These are phyloP conservation scores for Pimpla rufipes DNA, from an alignment of 2,888 invertebrate species.

Conservation along the genomic window DNA sequence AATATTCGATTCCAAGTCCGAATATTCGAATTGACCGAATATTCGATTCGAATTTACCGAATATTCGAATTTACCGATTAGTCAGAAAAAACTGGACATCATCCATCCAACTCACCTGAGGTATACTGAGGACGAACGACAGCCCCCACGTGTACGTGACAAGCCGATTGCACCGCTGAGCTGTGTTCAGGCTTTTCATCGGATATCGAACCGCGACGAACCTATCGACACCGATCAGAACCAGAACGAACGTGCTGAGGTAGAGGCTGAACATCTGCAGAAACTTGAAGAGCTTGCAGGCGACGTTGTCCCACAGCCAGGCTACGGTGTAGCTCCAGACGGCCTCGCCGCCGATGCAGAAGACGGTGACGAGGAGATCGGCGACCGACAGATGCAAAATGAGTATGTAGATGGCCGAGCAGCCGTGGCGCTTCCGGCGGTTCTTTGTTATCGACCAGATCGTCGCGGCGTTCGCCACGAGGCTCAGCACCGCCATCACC, in stretches of 20 bases:
- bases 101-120: slow-evolving; percentile 90
- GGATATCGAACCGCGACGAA: slow-evolving; percentile 94
- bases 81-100: too few relatives aligned
- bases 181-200: slow-evolving; percentile 88
- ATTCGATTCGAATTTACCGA: too few relatives aligned
- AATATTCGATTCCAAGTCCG: too few relatives aligned
- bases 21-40: too few relatives aligned
- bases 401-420: slow-evolving; percentile 91
- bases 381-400: slow-evolving; percentile 94
- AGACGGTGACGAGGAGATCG: slow-evolving; percentile 92
- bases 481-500: slow-evolving; percentile 90
- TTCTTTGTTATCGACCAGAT: slow-evolving; percentile 91
- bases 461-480: slow-evolving; percentile 92
- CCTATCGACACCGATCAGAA: slow-evolving; percentile 93
- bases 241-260: slow-evolving; percentile 93
- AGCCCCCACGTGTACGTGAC: slow-evolving; percentile 91
- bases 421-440: slow-evolving; percentile 88
- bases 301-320: slow-evolving; percentile 92
- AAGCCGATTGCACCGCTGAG: slow-evolving; percentile 89
- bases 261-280: slow-evolving; percentile 94
- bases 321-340: slow-evolving; percentile 93
- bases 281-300: slow-evolving; percentile 93
- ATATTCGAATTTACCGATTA: too few relatives aligned
- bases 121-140: slow-evolving; percentile 91
- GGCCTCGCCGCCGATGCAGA: slow-evolving; percentile 93